Base-by-base conservation (phyloP, 2,113 vertebrate species). In the Brachionichthys hirsutus region DNA sequence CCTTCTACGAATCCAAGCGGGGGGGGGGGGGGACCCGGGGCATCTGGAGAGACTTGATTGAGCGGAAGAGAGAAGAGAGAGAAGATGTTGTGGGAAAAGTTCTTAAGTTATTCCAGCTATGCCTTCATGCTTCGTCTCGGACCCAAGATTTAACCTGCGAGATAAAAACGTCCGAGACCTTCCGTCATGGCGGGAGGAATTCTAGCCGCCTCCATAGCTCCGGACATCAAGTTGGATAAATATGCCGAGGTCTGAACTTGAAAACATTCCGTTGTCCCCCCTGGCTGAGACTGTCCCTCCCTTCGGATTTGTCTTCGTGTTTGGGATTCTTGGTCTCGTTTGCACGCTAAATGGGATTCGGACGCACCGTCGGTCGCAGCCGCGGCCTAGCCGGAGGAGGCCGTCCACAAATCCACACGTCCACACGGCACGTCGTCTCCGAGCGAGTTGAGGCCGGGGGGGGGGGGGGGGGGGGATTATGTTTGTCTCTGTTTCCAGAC, bases 61-160 rank as follows among this genome's bases (percentile, higher is more conserved):
- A 83, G 57, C 65, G 77, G 55, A 71, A 75, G 54, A 45, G 58
- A 63, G 65, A 79, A 69, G 67, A 75, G 54, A 45, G 58, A 63
- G 65, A 79, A 69, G 67, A 81, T 85, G 70, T 87, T 90, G 90
- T 92, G 91, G 90, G 91, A 92, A 92, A 90, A 84, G 90, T 92
- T 91, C 70, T 60, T 47, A 9, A 90, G 75, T 82, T 89, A 92
- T 92, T 89, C 71, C 62, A 90, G 76, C 82, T 89, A 92, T 92
- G 84, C 71, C 58, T 77, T 19, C 73, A 65, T 68, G 71, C 74
- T 84, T 60, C 8, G 67, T 82, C 72, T 65, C 74, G 70, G 57
- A 60, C 61, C 24, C n/a, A 54, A 72, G 81, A 78, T 41, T 20
- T 54, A 77, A 83, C 78, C 82, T 87, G 84, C 79, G 81, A 77